phyloP scores from a whole-genome alignment of 2,888 invertebrate species.

The Eueremaeus valkanovi region DNA sequence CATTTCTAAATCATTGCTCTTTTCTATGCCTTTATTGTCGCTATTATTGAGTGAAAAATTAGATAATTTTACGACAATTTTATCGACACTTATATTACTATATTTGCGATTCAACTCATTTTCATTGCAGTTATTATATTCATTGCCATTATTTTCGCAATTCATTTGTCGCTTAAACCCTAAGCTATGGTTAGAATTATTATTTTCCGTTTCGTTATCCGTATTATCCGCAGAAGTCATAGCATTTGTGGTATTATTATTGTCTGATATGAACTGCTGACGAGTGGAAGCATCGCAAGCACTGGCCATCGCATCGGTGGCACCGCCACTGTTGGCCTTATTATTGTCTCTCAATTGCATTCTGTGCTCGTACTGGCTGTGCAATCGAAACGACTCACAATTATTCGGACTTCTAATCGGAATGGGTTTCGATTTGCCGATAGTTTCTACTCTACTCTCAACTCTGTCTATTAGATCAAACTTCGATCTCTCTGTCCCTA shows the following conservation, averaged over 20 bases:
- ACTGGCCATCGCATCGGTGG: background rate
- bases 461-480: too few relatives aligned
- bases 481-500: background rate
- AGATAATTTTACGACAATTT: constrained; percentile 9
- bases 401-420: background rate
- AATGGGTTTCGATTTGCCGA: too few relatives aligned
- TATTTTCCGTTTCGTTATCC: background rate
- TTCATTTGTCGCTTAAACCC: background rate
- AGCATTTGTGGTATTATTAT: background rate
- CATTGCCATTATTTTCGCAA: background rate
- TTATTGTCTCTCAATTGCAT: constrained; percentile 28
- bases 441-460: too few relatives aligned
- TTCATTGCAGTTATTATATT: background rate
- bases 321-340: background rate
- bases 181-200: background rate
- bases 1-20: background rate
- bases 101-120: background rate
- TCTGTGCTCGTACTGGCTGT: background rate
- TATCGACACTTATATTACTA: background rate
- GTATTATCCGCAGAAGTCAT: too few relatives aligned
- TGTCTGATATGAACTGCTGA: background rate
- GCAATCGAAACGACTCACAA: background rate
- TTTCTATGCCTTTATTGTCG: background rate
- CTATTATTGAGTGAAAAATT: background rate
- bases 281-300: background rate